A percentile compares a stretch with the other conserved stretches of the same genome.
phyloP scores from a whole-genome alignment of 2,113 vertebrate species.

The Baryphthengus martii region DNA sequence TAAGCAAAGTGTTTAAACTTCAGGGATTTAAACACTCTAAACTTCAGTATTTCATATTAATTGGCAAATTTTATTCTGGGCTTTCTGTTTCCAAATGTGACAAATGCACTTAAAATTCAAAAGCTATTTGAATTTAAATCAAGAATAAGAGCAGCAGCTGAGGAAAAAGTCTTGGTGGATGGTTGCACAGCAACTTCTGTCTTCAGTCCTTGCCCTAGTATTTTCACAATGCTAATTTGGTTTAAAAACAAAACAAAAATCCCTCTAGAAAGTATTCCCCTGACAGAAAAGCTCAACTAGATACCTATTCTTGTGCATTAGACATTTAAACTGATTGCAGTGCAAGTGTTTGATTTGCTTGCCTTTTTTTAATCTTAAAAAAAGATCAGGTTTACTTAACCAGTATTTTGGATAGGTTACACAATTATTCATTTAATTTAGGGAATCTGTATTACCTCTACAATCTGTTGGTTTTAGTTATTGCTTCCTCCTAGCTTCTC shows the following conservation, averaged over 20 bases:
- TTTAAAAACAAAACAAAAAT: neutral
- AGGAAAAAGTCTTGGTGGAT: neutral
- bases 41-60: neutral
- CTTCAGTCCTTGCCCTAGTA: neutral
- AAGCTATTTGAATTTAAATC: neutral
- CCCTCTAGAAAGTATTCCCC: neutral
- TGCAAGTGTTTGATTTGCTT: neutral
- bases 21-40: neutral
- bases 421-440: no score
- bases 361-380: neutral
- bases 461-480: no score
- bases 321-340: neutral
- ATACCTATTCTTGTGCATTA: neutral
- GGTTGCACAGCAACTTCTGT: neutral
- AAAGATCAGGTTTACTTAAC: neutral
- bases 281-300: neutral
- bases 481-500: neutral
- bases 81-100: neutral
- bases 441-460: no score
- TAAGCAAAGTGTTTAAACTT: neutral
- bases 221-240: neutral
- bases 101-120: neutral
- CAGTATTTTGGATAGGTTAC: neutral
- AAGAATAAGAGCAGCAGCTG: neutral
- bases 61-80: neutral